Percentiles rank a stretch among this genome's conserved stretches.
These are phyloP conservation scores for Brenthis hecate DNA, from an alignment of 2,888 invertebrate species.

Conservation along the genomic window DNA sequence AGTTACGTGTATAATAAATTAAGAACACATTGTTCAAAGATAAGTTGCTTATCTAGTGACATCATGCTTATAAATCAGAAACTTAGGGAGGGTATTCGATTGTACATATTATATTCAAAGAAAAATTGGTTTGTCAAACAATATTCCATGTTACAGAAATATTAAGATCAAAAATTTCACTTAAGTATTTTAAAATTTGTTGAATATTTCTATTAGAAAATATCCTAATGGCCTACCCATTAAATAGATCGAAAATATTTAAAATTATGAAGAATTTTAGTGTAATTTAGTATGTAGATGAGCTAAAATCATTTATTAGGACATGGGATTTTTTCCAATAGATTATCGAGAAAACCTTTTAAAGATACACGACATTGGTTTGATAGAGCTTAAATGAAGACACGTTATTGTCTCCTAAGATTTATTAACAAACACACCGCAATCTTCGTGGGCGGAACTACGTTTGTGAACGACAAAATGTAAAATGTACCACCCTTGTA, in stretches of 20 bases:
- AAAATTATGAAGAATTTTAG: too few species aligned
- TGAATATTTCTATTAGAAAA: too few species aligned
- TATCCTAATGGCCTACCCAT: too few species aligned
- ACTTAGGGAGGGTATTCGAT: slow-evolving; percentile 57
- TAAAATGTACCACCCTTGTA: slow-evolving; percentile 58
- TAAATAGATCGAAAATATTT: too few species aligned
- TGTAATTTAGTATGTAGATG: too few species aligned
- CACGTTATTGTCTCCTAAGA: slow-evolving; percentile 73
- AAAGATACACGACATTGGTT: slow-evolving; percentile 57
- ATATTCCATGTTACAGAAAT: too few species aligned
- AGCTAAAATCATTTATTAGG: too few species aligned
- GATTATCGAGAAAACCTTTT: slow-evolving; percentile 1
- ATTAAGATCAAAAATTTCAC: too few species aligned
- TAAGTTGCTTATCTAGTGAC: slow-evolving; percentile 65
- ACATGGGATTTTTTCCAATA: background rate
- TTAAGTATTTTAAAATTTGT: too few species aligned
- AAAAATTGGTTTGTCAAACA: too few species aligned
- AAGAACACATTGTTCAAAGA: slow-evolving; percentile 58
- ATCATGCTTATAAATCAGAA: slow-evolving; percentile 70
- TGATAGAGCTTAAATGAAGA: slow-evolving; percentile 65
- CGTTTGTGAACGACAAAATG: slow-evolving; percentile 65
- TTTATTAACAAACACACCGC: slow-evolving; percentile 75
- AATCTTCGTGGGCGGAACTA: slow-evolving; percentile 77
- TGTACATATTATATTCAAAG: too few species aligned
- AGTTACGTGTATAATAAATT: slow-evolving; percentile 50